Conservation (phyloP, 2,113 vertebrate genomes). For the Forbesichthys agassizii region DNA sequence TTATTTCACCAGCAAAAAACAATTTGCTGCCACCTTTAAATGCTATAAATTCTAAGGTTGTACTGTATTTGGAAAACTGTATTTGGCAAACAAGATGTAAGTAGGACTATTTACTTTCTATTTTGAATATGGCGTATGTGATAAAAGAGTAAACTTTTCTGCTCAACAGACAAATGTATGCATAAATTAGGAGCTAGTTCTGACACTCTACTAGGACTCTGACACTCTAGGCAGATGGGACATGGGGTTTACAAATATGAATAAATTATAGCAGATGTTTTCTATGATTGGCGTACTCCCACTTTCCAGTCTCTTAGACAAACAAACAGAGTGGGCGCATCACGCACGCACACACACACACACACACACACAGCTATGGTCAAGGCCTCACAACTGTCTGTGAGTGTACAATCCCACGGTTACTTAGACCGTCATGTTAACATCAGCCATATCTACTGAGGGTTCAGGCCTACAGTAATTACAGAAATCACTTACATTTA, state of each 20-base stretch:
- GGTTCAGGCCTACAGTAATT: slow-evolving; percentile 13
- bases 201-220: slow-evolving; percentile 62
- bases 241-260: slow-evolving; percentile 64
- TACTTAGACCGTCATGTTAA: slow-evolving; percentile 37
- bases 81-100: background rate
- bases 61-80: background rate
- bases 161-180: slow-evolving; percentile 58
- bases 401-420: slow-evolving; percentile 18
- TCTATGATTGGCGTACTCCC: slow-evolving; percentile 47
- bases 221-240: slow-evolving; percentile 59
- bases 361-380: slow-evolving; percentile 2
- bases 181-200: slow-evolving; percentile 58
- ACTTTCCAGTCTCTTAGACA: slow-evolving; percentile 24
- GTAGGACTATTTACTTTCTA: slow-evolving; percentile 37
- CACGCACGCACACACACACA: background rate
- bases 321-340: slow-evolving; percentile 11
- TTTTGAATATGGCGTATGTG: too few relatives aligned
- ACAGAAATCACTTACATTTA: slow-evolving; percentile 1
- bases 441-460: slow-evolving; percentile 12
- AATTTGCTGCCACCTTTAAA: background rate
- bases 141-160: slow-evolving; percentile 35
- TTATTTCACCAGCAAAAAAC: background rate
- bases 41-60: background rate
- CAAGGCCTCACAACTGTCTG: slow-evolving; percentile 15
- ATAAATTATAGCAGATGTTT: slow-evolving; percentile 70